Percentiles rank a stretch among this genome's conserved stretches.
Conservation (phyloP, 2,113 vertebrate genomes). For the Corvus cornix region DNA sequence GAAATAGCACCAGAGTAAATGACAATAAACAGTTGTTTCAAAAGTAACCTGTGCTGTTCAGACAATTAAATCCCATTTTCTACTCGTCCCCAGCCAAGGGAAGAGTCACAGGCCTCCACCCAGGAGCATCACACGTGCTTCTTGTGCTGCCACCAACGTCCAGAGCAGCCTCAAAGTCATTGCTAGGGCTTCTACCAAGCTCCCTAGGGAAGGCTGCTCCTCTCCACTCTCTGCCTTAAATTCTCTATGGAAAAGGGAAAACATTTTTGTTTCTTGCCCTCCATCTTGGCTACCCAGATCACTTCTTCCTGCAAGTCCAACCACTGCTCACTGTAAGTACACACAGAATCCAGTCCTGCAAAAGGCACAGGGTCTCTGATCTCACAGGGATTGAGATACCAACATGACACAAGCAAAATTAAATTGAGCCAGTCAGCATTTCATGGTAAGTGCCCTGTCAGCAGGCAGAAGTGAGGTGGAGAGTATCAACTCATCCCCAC, state of each 20-base stretch:
- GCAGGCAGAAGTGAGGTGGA: neutral
- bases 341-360: neutral
- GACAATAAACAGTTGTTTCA: neutral
- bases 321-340: neutral
- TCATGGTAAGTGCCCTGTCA: neutral
- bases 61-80: neutral
- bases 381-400: neutral
- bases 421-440: neutral
- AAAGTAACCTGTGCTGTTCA: neutral
- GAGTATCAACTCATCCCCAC: neutral
- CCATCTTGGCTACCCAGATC: neutral
- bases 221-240: neutral
- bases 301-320: neutral
- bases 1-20: neutral
- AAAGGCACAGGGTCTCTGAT: neutral
- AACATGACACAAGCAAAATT: neutral
- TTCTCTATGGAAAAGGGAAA: neutral
- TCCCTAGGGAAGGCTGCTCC: neutral
- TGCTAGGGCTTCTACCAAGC: neutral
- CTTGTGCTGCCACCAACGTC: neutral
- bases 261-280: neutral
- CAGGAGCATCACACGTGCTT: neutral
- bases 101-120: neutral
- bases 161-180: neutral
- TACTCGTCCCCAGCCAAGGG: neutral